A percentile compares a stretch with the other conserved stretches of the same genome.
These are phyloP conservation scores for Patella caerulea DNA, from an alignment of 2,888 invertebrate genomes.

Conservation along the genomic window DNA sequence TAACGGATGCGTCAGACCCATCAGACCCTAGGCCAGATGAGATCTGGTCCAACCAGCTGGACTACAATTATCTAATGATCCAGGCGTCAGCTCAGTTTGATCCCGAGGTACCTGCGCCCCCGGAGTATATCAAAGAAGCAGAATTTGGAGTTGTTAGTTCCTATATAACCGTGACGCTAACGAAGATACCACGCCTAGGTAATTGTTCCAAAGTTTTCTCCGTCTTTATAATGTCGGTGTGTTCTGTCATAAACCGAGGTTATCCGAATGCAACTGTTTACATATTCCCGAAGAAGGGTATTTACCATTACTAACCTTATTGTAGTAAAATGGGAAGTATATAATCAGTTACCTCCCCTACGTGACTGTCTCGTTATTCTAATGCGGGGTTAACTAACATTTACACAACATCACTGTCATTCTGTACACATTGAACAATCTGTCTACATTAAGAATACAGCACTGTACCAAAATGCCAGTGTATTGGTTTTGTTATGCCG, in stretches of 20 bases:
- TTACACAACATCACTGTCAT: too few species aligned
- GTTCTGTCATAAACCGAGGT: too few species aligned
- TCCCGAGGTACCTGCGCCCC: not conserved
- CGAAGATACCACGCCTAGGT: not conserved
- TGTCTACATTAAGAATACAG: not conserved
- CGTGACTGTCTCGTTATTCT: too few species aligned
- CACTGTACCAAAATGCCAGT: not conserved
- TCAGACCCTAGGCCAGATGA: not conserved
- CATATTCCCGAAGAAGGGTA: too few species aligned
- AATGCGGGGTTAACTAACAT: too few species aligned
- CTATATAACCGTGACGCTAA: not conserved
- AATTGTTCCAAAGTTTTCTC: not conserved
- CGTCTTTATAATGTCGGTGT: too few species aligned
- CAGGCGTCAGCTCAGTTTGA: not conserved
- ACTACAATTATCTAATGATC: not conserved
- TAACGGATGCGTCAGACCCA: not conserved
- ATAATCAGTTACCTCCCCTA: too few species aligned
- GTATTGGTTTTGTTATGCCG: too few species aligned
- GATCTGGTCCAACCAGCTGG: not conserved
- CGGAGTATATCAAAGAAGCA: not conserved
- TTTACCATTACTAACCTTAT: too few species aligned
- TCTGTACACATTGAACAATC: too few species aligned
- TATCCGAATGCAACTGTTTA: too few species aligned
- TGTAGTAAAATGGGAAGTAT: too few species aligned
- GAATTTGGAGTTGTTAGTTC: constrained; percentile 7